Conservation (phyloP, 2,888 invertebrate genomes). For the Drosophila cracens region DNA sequence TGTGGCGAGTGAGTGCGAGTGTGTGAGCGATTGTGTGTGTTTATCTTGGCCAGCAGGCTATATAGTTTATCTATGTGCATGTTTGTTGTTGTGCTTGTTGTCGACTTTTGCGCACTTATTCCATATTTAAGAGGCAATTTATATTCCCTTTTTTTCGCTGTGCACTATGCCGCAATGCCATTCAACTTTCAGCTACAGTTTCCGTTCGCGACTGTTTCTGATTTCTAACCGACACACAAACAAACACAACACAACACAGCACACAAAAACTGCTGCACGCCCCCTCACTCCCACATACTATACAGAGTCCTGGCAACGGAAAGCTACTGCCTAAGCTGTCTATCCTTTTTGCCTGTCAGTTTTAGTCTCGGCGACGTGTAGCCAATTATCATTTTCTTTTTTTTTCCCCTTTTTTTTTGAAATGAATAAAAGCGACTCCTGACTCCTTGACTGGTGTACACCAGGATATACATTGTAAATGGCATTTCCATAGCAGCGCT, state of each 20-base stretch:
- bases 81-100: slow-evolving; percentile 63
- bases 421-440: slow-evolving; percentile 73
- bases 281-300: slow-evolving; percentile 31
- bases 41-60: slow-evolving; percentile 75
- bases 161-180: slow-evolving; percentile 64
- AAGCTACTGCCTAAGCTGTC: slow-evolving; percentile 47
- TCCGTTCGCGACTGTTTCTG: slow-evolving; percentile 76
- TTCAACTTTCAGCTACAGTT: slow-evolving; percentile 80
- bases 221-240: slow-evolving; percentile 48
- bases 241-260: slow-evolving; percentile 13
- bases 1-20: slow-evolving; percentile 3
- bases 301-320: slow-evolving; percentile 19
- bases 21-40: slow-evolving; percentile 46
- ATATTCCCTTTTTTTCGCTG: slow-evolving; percentile 81
- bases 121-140: slow-evolving; percentile 84
- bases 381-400: slow-evolving; percentile 73
- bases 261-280: slow-evolving; percentile 45
- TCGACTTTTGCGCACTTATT: slow-evolving; percentile 81
- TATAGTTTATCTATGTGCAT: slow-evolving; percentile 81
- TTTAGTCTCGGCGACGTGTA: slow-evolving; percentile 47
- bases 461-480: slow-evolving; percentile 68
- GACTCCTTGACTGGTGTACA: slow-evolving; percentile 32
- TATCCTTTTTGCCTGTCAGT: slow-evolving; percentile 68
- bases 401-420: slow-evolving; percentile 40
- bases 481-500: slow-evolving; percentile 70